Percentiles rank a stretch among this genome's conserved stretches.
Conservation (phyloP, 23 tunicate species). For the Styela plicata region DNA sequence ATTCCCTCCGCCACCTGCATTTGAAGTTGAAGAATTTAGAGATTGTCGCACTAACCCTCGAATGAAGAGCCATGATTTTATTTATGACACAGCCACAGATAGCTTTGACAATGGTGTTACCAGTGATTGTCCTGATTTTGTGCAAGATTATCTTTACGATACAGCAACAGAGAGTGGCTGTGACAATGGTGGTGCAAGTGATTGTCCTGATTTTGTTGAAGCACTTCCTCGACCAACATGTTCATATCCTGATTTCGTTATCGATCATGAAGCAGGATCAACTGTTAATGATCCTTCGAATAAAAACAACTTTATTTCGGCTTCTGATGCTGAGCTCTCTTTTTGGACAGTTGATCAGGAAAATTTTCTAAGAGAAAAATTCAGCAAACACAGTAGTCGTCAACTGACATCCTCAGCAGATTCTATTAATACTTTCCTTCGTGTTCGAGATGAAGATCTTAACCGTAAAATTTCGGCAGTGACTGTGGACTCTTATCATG, state of each 20-base stretch:
- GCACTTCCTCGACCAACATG: not conserved
- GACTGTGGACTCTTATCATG: not conserved
- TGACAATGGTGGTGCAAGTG: not conserved
- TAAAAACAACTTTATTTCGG: not conserved
- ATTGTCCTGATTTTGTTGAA: slow-evolving; percentile 2
- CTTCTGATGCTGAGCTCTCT: not conserved
- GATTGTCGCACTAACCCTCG: no score
- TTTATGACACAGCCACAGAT: not conserved
- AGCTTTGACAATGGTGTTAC: not conserved
- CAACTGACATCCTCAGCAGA: not conserved
- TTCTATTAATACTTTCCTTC: not conserved
- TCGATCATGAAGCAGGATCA: not conserved
- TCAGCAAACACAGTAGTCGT: not conserved
- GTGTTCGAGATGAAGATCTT: not conserved
- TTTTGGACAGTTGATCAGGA: slow-evolving; percentile 9
- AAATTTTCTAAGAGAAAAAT: not conserved
- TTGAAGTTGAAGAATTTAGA: not conserved
- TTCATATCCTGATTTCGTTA: not conserved
- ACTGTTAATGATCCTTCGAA: not conserved
- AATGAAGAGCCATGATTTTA: not conserved
- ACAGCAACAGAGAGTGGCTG: not conserved
- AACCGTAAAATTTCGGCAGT: not conserved
- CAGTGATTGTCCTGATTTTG: not conserved
- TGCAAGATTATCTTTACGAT: not conserved
- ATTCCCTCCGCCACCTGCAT: not conserved